Base-by-base conservation (phyloP, 2,888 invertebrate genomes). In the Ametastegia equiseti region DNA sequence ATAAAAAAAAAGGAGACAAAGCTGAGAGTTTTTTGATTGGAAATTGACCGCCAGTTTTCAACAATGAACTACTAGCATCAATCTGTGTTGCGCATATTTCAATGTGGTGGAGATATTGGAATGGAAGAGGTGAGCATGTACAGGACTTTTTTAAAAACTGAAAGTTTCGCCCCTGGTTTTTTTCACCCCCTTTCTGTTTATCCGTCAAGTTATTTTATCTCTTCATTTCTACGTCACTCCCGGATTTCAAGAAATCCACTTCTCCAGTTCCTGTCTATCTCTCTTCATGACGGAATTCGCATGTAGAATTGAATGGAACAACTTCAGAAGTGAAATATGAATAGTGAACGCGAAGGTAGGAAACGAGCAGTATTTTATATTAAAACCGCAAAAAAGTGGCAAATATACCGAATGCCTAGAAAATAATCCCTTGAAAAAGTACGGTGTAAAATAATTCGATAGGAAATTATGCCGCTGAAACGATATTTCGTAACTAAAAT, bases 301-400 rank as follows among this genome's bases (percentile, higher is more conserved):
- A 67, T 67, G 39, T 23, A 39, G 39, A 67, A 67, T 36, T 67
- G 39, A 36, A 67, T 39, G 67, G 19, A 39, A 67, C 67, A 67
- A 67, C 67, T 39, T 67, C 36, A 67, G 39, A n/a, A 67, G n/a
- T 67, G 39, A 67, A 67, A 9, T 67, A 67, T 67, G 33, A 63
- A 63, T 63, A 63, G 15, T 63, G n/a, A n/a, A 63, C 33, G 33
- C 63, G 67, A 36, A 19, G 30, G 60, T 30, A 15, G 15, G 60
- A 47, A n/a, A 15, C 47, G 13, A n/a, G 15, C 39, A 39, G 67
- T 67, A 67, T 15, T 11, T 60, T 60, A 30, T 60, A 60, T 60
- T 27, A 30, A 60, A 60, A 30, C 30, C 30, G 15, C 23, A 15
- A 60, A 30, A 60, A 19, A 60, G 60, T 30, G 13, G 30, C 30